Percentiles rank a stretch among this genome's conserved stretches.
These are phyloP conservation scores for Zophobas atratus DNA, from an alignment of 1,140 invertebrate genomes.

Conservation along the genomic window DNA sequence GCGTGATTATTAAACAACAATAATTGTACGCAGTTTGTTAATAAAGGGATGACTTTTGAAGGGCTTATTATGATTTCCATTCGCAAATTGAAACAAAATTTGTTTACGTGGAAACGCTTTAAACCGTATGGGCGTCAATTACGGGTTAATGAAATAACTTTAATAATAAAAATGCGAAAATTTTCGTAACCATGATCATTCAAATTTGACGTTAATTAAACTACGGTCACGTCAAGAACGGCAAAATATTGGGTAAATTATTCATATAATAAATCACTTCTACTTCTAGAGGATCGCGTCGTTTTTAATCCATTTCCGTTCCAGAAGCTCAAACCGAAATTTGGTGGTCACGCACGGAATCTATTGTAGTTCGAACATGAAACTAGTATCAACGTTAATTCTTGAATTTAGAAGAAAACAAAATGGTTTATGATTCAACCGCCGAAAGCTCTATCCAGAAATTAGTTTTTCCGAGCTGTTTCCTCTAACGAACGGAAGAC, in stretches of 20 bases:
- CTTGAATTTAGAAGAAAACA: constrained; percentile 15
- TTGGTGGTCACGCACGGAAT: constrained; percentile 25
- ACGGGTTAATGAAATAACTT: background rate
- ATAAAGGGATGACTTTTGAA: constrained; percentile 23
- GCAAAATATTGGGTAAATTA: constrained; percentile 11
- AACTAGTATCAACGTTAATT: constrained; percentile 32
- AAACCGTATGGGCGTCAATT: background rate
- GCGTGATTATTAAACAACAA: constrained; percentile 16
- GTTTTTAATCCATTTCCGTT: constrained; percentile 27
- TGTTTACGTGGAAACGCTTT: background rate
- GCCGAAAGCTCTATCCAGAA: constrained; percentile 19
- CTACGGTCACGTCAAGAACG: background rate
- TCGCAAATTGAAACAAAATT: constrained; percentile 18
- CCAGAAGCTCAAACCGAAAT: constrained; percentile 23
- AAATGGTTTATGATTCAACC: constrained; percentile 19
- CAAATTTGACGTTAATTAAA: background rate
- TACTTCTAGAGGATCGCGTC: background rate
- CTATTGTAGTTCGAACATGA: constrained; percentile 42
- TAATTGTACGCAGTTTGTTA: background rate
- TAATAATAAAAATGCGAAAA: background rate
- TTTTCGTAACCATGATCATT: background rate
- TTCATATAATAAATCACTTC: constrained; percentile 24
- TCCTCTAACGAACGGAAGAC: constrained; percentile 39
- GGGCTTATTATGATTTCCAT: constrained; percentile 6
- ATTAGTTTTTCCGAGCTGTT: constrained; percentile 37